These are phyloP conservation scores for Tetragonula carbonaria DNA, from an alignment of 2,888 invertebrate species.

Conservation along the genomic window DNA sequence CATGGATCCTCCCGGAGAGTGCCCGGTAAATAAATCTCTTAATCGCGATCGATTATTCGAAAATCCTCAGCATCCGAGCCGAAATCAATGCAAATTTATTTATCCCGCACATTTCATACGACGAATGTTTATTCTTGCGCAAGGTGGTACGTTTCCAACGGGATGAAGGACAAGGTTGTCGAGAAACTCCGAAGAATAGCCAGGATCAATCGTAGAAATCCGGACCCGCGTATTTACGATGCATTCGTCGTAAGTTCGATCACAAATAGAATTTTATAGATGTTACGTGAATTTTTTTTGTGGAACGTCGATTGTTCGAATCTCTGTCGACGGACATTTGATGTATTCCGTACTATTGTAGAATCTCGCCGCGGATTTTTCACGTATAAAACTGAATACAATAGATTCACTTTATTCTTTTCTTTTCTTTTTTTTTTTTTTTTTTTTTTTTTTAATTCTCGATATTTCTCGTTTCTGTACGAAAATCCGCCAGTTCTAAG, in stretches of 20 bases:
- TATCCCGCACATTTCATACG: background rate
- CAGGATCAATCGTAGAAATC: slow-evolving; percentile 83
- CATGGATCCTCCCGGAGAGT: slow-evolving; percentile 85
- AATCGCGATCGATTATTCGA: background rate
- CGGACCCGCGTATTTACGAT: slow-evolving; percentile 83
- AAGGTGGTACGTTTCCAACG: slow-evolving; percentile 85
- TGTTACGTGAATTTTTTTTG: background rate
- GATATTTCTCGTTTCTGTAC: no score
- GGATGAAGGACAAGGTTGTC: slow-evolving; percentile 84
- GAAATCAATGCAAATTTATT: background rate
- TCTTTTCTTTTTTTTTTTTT: no score
- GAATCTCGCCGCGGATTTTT: no score
- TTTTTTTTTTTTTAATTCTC: no score
- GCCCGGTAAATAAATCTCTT: slow-evolving; percentile 82
- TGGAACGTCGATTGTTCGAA: background rate
- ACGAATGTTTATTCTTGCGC: background rate
- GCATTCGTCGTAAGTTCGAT: slow-evolving; percentile 81
- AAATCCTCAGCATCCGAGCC: background rate
- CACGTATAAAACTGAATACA: no score
- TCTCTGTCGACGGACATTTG: no score
- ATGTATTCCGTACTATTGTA: background rate
- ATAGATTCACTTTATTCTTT: no score
- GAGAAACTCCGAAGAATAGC: slow-evolving; percentile 85
- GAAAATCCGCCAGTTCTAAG: no score
- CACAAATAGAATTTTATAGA: no score